Conservation (phyloP, 2,797 vertebrate species). For the Melanotaenia nigrans region DNA sequence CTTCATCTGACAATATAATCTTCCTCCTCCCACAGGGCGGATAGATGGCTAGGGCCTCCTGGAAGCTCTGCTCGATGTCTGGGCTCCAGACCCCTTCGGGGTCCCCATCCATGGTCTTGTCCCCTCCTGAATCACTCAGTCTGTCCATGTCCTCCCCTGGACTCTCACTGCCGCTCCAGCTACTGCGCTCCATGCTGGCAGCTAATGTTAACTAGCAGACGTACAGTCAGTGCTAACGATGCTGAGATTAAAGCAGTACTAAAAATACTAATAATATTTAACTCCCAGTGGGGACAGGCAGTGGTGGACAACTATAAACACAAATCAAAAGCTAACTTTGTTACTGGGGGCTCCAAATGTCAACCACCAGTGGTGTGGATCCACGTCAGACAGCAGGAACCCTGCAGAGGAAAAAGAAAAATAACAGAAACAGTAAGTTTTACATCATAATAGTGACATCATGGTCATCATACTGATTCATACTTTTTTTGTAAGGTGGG, state of each 20-base stretch:
- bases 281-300: conserved; percentile 1
- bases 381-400: conserved; percentile 28
- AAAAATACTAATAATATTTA: conserved; percentile 10
- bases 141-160: conserved; percentile 95
- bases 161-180: conserved; percentile 99
- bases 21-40: conserved; percentile 97
- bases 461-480: background rate
- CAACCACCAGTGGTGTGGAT: conserved; percentile 8
- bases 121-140: conserved; percentile 94
- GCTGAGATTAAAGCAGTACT: conserved; percentile 1
- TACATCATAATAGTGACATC: background rate
- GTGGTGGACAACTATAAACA: conserved; percentile 10
- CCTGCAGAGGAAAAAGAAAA: conserved; percentile 43
- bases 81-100: conserved; percentile 99
- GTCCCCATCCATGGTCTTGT: conserved; percentile 96
- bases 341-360: conserved; percentile 4
- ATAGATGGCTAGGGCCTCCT: conserved; percentile 98
- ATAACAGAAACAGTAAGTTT: background rate
- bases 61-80: conserved; percentile 99
- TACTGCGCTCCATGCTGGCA: conserved; percentile 93
- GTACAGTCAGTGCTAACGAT: conserved; percentile 14
- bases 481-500: background rate
- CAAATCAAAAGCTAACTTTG: conserved; percentile 24
- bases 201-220: conserved; percentile 60
- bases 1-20: conserved; percentile 98